Evolutionary conservation across 2,888 invertebrate genomes (phyloP).

Genomic region (Tetranychus piercei): DNA sequence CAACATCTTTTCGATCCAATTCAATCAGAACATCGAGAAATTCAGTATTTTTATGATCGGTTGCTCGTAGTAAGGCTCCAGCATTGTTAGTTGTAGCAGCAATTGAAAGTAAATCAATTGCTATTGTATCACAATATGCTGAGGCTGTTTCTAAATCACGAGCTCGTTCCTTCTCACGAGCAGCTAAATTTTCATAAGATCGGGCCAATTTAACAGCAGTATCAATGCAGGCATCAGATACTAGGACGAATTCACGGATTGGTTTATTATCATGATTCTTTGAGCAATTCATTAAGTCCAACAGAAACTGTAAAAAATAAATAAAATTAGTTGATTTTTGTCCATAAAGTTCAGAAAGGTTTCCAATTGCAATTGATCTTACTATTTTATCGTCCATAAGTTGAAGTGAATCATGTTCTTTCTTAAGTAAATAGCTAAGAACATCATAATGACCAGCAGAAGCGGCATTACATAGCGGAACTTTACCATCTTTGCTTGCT

Average conservation of each 20-base stretch:
- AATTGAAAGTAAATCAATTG: conserved; percentile 77
- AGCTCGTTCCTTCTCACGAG: conserved; percentile 83
- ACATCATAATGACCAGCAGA: conserved; percentile 92
- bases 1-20: conserved; percentile 88
- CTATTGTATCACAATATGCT: conserved; percentile 92
- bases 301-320: conserved; percentile 51
- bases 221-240: conserved; percentile 98
- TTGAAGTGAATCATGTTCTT: conserved; percentile 89
- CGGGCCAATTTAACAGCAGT: conserved; percentile 93
- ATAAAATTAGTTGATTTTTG: not conserved
- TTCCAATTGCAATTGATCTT: conserved; percentile 11
- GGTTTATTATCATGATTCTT: conserved; percentile 85
- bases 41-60: conserved; percentile 79
- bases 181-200: conserved; percentile 44
- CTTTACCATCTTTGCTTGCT: conserved; percentile 83
- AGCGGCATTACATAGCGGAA: conserved; percentile 94
- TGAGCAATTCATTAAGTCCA: conserved; percentile 93
- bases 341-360: no score
- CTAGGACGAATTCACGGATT: conserved; percentile 87
- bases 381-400: conserved; percentile 90
- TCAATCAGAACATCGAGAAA: conserved; percentile 92
- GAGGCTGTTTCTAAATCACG: conserved; percentile 88
- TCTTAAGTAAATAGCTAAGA: conserved; percentile 80
- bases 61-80: conserved; percentile 78
- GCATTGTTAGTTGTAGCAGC: conserved; percentile 88